These are phyloP conservation scores for Schizothorax lantsangensis DNA, from an alignment of 2,797 vertebrate genomes.

Conservation along the genomic window DNA sequence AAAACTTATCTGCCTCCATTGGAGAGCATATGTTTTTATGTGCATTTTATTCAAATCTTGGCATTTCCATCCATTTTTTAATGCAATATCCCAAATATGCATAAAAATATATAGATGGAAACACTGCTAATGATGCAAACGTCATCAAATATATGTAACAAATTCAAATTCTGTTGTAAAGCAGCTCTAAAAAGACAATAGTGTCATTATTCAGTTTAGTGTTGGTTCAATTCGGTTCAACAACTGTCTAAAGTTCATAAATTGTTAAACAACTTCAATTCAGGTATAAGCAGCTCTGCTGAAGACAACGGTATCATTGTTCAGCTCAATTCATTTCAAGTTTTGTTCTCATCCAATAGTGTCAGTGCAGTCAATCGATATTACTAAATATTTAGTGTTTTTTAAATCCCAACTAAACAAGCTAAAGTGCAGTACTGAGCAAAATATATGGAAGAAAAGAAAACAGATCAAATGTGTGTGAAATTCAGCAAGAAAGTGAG, in stretches of 20 bases:
- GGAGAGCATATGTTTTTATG: not conserved
- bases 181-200: too few relatives aligned
- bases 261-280: not conserved
- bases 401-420: not conserved
- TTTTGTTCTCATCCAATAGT: not conserved
- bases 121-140: not conserved
- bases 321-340: not conserved
- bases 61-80: not conserved
- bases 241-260: not conserved
- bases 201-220: too few relatives aligned
- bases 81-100: not conserved
- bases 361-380: not conserved
- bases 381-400: not conserved
- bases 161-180: too few relatives aligned
- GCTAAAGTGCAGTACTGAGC: not conserved
- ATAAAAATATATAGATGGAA: not conserved
- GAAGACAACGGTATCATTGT: not conserved
- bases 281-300: not conserved
- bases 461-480: not conserved
- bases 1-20: not conserved
- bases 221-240: too few relatives aligned
- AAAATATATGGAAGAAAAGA: not conserved
- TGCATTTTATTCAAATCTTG: not conserved
- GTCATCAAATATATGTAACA: not conserved
- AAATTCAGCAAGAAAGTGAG: constrained; percentile 20